Evolutionary conservation across 1,140 invertebrate genomes (phyloP), one percentile per base, ranked within the genome.

Genomic region (Philopotamus ludificatus): DNA sequence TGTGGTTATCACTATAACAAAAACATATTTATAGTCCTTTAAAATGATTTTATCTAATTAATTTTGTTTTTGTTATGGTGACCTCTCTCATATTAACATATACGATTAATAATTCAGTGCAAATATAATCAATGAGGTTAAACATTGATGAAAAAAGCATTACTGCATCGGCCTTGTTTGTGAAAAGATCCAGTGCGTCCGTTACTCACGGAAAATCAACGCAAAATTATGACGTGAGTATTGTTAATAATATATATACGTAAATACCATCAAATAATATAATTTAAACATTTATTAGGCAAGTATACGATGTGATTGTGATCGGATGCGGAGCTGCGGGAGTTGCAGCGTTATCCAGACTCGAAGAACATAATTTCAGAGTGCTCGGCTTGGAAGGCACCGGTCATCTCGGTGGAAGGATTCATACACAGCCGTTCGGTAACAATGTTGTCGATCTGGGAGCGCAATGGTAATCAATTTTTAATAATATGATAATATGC

Each of bases 361-460:
- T 79, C 0, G 71, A 77, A 20, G 75, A 79, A 4, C 73, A 74
- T 18, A 77, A 76, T 1, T 73, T 74, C 20, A 75, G 76, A 1
- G 78, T 76, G 0, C 22, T 81, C 1, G 77, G 76, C 0, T 66
- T 92, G 21, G 92, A 94, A 77, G 90, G 88, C 0, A 84, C 85
- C 66, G 76, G 85, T 71, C 81, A 88, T 64, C 84, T 91, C 53
- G 90, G 90, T 8, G 90, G 88, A 1, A 80, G 89, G 42, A 79
- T 91, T n/a, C 63, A 82, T 51, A 86, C 86, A 0, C 76, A 82
- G 1, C 71, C 81, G 16, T 87, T 87, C 71, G 85, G 80, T 1
- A 82, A 84, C 3, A 81, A 81, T 65, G 75, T 82, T 18, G 76
- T 94, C 4, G 93, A 96, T 75, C 66, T 94, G 12, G 93, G 93